Conservation (phyloP, 2,113 vertebrate genomes). For the Phoenicopterus ruber region DNA sequence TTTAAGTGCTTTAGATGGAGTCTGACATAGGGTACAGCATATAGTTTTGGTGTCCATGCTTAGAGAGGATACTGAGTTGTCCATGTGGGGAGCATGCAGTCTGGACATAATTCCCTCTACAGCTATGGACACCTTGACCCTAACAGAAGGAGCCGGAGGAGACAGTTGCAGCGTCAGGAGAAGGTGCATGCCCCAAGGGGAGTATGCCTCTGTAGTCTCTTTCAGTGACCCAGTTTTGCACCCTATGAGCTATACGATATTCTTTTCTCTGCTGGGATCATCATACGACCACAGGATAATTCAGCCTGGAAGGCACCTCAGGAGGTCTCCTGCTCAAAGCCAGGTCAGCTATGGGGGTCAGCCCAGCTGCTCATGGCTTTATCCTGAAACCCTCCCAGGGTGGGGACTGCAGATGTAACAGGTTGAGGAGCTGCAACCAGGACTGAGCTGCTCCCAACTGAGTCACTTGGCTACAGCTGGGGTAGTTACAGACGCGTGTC, state of each 20-base stretch:
- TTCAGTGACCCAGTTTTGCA: background rate
- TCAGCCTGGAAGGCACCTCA: background rate
- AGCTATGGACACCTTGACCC: background rate
- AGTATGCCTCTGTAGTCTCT: background rate
- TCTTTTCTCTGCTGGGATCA: background rate
- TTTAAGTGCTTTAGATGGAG: background rate
- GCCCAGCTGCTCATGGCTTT: background rate
- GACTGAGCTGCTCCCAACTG: background rate
- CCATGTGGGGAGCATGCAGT: background rate
- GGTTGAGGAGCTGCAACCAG: background rate
- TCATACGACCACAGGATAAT: background rate
- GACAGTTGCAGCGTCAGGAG: background rate
- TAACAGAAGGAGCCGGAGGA: background rate
- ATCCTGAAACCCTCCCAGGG: background rate
- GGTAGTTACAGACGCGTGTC: background rate
- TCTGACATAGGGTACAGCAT: background rate
- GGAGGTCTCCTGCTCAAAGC: background rate
- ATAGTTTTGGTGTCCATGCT: background rate
- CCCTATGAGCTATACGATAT: background rate
- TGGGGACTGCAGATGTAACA: background rate
- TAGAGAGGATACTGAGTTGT: background rate
- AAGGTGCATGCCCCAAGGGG: background rate
- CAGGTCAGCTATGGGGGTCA: background rate
- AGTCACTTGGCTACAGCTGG: background rate
- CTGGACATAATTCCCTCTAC: background rate